Evolutionary conservation across 2,797 vertebrate species (phyloP), one percentile per base, ranked within the genome.

Genomic region (Myoxocephalus aenaeus): DNA sequence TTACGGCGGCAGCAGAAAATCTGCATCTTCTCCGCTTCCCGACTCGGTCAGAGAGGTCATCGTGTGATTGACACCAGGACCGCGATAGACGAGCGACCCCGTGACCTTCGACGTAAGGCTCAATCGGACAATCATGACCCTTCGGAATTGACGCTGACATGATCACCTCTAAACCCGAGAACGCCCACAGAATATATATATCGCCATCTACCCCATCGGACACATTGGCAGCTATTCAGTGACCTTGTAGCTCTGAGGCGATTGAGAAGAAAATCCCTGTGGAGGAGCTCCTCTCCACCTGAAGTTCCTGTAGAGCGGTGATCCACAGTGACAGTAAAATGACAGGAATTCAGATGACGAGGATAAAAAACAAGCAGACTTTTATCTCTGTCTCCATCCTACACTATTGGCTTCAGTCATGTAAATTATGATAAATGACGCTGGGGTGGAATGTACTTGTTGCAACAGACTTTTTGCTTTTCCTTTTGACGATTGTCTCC

Each of bases 51-150:
- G 20, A n/a, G 72, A 82, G 91, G 89, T 92, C 88, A 86, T 36
- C 38, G 65, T 67, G 72, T 90, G 88, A 92, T 64, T 86, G 92
- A 82, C 90, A 85, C 44, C 36, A 3, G 50, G 65, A 74, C 66
- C 29, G 50, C 72, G 74, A 90, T 20, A n/a, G 86, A 85, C 87
- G 76, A 73, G 38, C 83, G 92, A 93, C 91, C 91, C 70, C 70
- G 57, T 73, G 86, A 84, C 86, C 90, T 73, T 66, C 74, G 75
- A 81, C 56, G 74, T 27, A 81, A 58, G 50, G 75, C 77, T 92
- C 84, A 75, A 86, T 87, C 61, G 18, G 76, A 88, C 67, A 84
- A 86, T 87, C 84, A 62, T 59, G 84, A 72, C 51, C 61, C 1
- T 58, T 75, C 70, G 72, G 72, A 67, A 79, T 58, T 70, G 76